A percentile compares a stretch with the other conserved stretches of the same genome.
Conservation (phyloP, 2,888 invertebrate genomes). For the Orthosia gracilis region DNA sequence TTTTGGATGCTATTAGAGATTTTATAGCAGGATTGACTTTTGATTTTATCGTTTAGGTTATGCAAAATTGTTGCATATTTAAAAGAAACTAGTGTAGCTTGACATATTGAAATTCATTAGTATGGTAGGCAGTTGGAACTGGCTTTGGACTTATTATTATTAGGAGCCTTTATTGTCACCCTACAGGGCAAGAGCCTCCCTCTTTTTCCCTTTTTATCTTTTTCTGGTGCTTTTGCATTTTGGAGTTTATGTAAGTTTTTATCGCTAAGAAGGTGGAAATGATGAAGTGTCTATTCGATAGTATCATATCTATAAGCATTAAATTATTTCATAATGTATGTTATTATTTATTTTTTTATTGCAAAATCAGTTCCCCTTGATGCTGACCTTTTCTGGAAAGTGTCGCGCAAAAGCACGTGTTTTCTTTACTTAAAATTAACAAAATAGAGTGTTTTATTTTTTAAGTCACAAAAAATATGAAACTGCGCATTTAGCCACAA, state of each 20-base stretch:
- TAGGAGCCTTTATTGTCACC: too few relatives aligned
- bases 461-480: background rate
- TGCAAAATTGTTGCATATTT: background rate
- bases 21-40: slow-evolving; percentile 20
- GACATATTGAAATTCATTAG: too few relatives aligned
- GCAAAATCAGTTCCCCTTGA: background rate
- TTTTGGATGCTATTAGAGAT: background rate
- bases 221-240: too few relatives aligned
- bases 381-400: background rate
- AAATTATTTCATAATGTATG: background rate
- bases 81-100: background rate
- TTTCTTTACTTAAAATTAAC: background rate
- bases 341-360: background rate
- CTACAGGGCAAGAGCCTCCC: too few relatives aligned
- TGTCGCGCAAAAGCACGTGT: background rate
- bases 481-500: background rate
- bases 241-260: background rate
- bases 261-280: background rate
- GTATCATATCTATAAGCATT: background rate
- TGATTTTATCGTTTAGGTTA: background rate
- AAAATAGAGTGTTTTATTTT: background rate
- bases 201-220: too few relatives aligned
- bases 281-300: background rate
- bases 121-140: background rate
- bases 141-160: too few relatives aligned